Conservation (phyloP, 2,113 vertebrate genomes). For the Tetrax tetrax region DNA sequence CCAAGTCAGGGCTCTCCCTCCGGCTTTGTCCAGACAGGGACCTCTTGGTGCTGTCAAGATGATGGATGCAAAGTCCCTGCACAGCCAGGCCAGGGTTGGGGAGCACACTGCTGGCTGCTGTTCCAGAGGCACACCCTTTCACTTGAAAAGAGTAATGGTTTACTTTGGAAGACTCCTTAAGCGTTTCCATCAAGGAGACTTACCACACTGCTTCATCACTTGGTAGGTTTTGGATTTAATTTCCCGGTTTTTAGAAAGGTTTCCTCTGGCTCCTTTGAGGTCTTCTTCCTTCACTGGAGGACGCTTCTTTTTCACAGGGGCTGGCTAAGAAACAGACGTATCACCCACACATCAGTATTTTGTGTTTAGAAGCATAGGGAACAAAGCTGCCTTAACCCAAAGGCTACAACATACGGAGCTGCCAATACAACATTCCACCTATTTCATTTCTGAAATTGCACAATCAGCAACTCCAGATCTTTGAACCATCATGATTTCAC, state of each 20-base stretch:
- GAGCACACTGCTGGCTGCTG: not conserved
- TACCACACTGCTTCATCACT: constrained; percentile 94
- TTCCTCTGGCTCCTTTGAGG: constrained; percentile 92
- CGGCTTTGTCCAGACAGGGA: not conserved
- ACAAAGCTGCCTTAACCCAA: not conserved
- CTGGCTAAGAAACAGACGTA: constrained; percentile 42
- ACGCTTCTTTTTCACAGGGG: constrained; percentile 90
- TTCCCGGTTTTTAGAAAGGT: constrained; percentile 87
- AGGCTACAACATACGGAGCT: not conserved
- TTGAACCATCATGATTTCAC: not conserved
- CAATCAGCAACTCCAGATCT: not conserved
- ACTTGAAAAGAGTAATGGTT: not conserved
- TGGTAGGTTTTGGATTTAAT: constrained; percentile 98
- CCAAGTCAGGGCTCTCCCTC: not conserved
- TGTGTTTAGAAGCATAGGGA: not conserved
- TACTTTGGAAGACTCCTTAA: not conserved
- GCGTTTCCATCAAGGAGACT: constrained; percentile 33
- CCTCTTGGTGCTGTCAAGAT: not conserved
- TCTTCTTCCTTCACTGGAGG: constrained; percentile 94
- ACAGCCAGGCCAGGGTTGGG: accelerated
- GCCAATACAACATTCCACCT: not conserved
- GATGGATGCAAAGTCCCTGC: too few species aligned
- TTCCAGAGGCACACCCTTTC: not conserved
- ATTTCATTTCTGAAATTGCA: not conserved
- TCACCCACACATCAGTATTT: not conserved